A percentile compares a stretch with the other conserved stretches of the same genome.
These are phyloP conservation scores for Aculops lycopersici DNA, from an alignment of 1,140 invertebrate species.

Conservation along the genomic window DNA sequence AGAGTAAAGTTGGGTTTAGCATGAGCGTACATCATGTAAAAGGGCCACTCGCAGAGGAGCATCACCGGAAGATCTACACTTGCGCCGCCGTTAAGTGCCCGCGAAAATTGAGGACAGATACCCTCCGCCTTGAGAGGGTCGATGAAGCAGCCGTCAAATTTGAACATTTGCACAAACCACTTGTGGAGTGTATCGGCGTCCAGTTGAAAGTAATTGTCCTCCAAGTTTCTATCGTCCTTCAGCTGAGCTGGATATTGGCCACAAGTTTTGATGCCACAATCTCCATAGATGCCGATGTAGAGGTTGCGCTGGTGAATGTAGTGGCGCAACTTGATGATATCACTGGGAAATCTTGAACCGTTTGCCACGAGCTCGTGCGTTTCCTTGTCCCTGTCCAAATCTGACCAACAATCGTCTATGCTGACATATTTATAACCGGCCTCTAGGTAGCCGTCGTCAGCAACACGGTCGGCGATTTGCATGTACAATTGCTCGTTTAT, in stretches of 20 bases:
- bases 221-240: constrained; percentile 21
- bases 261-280: constrained; percentile 24
- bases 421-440: constrained; percentile 73
- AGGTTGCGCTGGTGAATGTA: constrained; percentile 18
- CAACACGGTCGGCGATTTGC: constrained; percentile 65
- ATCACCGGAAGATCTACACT: constrained; percentile 1
- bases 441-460: constrained; percentile 51
- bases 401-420: constrained; percentile 80
- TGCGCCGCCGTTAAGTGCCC: background rate
- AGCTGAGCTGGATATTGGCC: constrained; percentile 21
- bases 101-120: constrained; percentile 11
- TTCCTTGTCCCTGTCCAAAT: constrained; percentile 26
- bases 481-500: constrained; percentile 56
- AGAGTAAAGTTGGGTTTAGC: constrained; percentile 18
- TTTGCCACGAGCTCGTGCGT: constrained; percentile 44
- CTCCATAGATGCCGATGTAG: constrained; percentile 26
- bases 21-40: constrained; percentile 12
- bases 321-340: constrained; percentile 52
- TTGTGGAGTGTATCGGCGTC: constrained; percentile 26
- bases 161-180: constrained; percentile 25
- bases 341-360: constrained; percentile 50
- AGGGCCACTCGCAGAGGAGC: constrained; percentile 12
- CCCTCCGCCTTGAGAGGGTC: constrained; percentile 16
- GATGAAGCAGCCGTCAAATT: constrained; percentile 27
- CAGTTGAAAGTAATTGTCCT: constrained; percentile 18